These are phyloP conservation scores for Epirrita christyi DNA, from an alignment of 2,888 invertebrate genomes.

Conservation along the genomic window DNA sequence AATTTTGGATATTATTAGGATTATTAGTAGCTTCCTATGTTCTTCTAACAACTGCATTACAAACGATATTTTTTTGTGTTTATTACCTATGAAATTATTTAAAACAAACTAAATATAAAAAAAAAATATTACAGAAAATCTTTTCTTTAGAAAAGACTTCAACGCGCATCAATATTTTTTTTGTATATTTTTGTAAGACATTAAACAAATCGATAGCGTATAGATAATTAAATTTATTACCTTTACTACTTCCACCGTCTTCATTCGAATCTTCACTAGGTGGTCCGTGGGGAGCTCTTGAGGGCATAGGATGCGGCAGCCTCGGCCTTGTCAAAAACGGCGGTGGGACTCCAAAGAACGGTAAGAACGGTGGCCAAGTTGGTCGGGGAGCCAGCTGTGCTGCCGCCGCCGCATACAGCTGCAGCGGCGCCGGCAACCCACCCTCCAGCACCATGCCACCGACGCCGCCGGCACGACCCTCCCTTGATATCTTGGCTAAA, in stretches of 20 bases:
- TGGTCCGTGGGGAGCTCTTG: slow-evolving; percentile 77
- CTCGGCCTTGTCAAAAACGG: slow-evolving; percentile 81
- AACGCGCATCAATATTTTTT: slow-evolving; percentile 13
- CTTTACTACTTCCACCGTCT: slow-evolving; percentile 81
- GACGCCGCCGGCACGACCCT: slow-evolving; percentile 53
- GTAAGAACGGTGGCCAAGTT: slow-evolving; percentile 86
- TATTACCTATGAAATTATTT: neutral
- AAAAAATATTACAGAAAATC: neutral
- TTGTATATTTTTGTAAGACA: neutral
- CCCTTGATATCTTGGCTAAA: slow-evolving; percentile 67
- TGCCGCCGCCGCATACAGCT: slow-evolving; percentile 89
- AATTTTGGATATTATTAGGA: neutral
- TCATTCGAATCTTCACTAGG: slow-evolving; percentile 84
- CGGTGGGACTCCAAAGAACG: slow-evolving; percentile 85
- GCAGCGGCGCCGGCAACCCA: slow-evolving; percentile 88
- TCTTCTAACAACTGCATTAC: neutral
- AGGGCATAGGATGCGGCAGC: slow-evolving; percentile 70
- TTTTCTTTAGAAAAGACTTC: slow-evolving; percentile 17
- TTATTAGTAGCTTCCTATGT: neutral
- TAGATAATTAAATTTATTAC: slow-evolving; percentile 44
- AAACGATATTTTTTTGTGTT: neutral
- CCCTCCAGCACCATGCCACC: slow-evolving; percentile 87
- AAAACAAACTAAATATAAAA: neutral
- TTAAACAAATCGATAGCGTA: neutral
- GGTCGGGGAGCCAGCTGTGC: slow-evolving; percentile 84